Evolutionary conservation across 1,140 invertebrate species (phyloP), one percentile per base, ranked within the genome.

Genomic region (Lepeophtheirus salmonis): DNA sequence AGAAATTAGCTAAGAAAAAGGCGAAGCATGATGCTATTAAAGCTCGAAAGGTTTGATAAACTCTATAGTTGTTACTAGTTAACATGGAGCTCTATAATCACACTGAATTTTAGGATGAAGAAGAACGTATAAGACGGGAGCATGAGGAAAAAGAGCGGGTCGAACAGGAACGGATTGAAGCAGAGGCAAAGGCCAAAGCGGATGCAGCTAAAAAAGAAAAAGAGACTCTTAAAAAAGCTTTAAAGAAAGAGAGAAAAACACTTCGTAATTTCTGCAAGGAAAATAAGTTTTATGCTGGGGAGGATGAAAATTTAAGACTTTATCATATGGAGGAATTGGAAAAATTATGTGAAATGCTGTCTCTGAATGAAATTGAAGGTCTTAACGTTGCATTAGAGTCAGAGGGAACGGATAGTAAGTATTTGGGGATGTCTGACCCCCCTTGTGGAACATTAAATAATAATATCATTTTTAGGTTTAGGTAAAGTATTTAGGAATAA

Each of bases 21-120:
- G 91, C 89, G 0, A 87, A 84, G 73, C 85, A 91, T 75, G 87
- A 90, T 68, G 88, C 86, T 6, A 81, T 79, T 1, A 82, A 82
- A 73, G 82, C 82, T 14, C 83, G 83, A 67, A 50, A 16, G 18
- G 65, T 56, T 12, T 64, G 63, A 56, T 55, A 62, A 26, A 14
- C 18, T 49, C 14, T 56, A 6, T 13, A 56, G 26, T 56, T 56
- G 14, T n/a, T 14, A 23, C 24, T 13, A 52, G 6, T 17, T 52
- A 48, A n/a, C 3, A 14, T 13, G 3, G 56, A 41, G 12, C 4
- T 14, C 16, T 61, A 14, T 63, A 14, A 25, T n/a, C 57, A 30
- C 14, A 26, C 10, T 14, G 41, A 24, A 13, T 26, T 24, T 12
- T 41, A 64, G 18, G 65, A 60, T 13, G 65, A 64, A 58, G 63